Evolutionary conservation across 2,888 invertebrate genomes (phyloP).

Genomic region (Octonoba sinensis): DNA sequence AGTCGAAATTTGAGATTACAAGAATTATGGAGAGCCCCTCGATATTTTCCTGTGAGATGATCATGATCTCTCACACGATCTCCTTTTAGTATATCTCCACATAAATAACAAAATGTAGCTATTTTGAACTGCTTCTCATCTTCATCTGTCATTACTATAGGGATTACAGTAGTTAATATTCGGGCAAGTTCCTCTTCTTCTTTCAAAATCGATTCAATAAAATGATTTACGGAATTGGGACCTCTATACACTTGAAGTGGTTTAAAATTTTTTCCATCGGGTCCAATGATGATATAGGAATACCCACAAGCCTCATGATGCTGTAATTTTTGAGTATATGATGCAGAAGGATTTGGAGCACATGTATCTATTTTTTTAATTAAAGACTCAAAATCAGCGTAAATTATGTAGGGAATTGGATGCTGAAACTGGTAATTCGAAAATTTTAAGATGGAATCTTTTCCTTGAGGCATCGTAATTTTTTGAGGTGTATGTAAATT

Average conservation of each 20-base stretch:
- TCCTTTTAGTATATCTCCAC: background rate
- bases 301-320: background rate
- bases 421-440: background rate
- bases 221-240: background rate
- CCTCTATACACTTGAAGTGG: background rate
- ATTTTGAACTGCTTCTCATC: background rate
- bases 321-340: background rate
- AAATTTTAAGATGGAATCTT: background rate
- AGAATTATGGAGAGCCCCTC: constrained; percentile 7
- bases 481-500: background rate
- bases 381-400: background rate
- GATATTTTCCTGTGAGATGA: constrained; percentile 8
- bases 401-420: background rate
- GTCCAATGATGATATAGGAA: background rate
- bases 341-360: background rate
- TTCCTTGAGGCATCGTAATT: background rate
- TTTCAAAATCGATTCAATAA: background rate
- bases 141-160: background rate
- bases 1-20: constrained; percentile 14
- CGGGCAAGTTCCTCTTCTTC: background rate
- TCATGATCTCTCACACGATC: constrained; percentile 12
- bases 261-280: background rate
- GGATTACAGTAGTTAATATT: background rate
- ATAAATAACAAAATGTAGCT: constrained; percentile 4
- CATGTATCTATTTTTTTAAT: background rate